A percentile compares a stretch with the other conserved stretches of the same genome.
These are phyloP conservation scores for Emesis furor DNA, from an alignment of 2,888 invertebrate genomes.

Conservation along the genomic window DNA sequence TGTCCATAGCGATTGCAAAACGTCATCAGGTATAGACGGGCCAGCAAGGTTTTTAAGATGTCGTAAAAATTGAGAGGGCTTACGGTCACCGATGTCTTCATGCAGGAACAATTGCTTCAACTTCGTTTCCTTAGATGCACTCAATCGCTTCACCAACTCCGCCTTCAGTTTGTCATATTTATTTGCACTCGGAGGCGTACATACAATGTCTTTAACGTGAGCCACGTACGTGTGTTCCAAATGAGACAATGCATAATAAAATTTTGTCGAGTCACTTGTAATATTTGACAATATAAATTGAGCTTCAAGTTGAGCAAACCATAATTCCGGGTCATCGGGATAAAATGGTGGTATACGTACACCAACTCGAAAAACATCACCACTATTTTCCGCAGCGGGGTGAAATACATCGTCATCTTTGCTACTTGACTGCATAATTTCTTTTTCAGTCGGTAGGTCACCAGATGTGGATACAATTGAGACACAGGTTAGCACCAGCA, in stretches of 20 bases:
- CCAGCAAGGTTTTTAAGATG: conserved; percentile 58
- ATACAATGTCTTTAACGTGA: conserved; percentile 58
- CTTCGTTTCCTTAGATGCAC: conserved; percentile 27
- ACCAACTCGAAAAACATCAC: conserved; percentile 32
- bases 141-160: conserved; percentile 31
- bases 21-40: conserved; percentile 41
- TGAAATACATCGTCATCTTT: background rate
- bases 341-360: conserved; percentile 47
- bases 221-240: conserved; percentile 36
- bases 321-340: conserved; percentile 43
- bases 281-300: conserved; percentile 43
- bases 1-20: conserved; percentile 14
- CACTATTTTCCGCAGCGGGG: background rate
- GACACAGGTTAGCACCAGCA: too few species aligned
- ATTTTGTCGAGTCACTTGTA: conserved; percentile 42
- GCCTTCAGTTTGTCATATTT: background rate
- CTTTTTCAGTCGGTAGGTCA: background rate
- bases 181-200: conserved; percentile 29
- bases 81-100: conserved; percentile 49
- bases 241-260: conserved; percentile 40
- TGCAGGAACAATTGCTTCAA: conserved; percentile 35
- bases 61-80: conserved; percentile 57
- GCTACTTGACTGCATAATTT: background rate
- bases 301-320: conserved; percentile 51
- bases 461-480: background rate